Percentiles rank a stretch among this genome's conserved stretches.
Evolutionary conservation across 2,797 vertebrate genomes (phyloP).

Genomic region (Intellagama lesueurii): DNA sequence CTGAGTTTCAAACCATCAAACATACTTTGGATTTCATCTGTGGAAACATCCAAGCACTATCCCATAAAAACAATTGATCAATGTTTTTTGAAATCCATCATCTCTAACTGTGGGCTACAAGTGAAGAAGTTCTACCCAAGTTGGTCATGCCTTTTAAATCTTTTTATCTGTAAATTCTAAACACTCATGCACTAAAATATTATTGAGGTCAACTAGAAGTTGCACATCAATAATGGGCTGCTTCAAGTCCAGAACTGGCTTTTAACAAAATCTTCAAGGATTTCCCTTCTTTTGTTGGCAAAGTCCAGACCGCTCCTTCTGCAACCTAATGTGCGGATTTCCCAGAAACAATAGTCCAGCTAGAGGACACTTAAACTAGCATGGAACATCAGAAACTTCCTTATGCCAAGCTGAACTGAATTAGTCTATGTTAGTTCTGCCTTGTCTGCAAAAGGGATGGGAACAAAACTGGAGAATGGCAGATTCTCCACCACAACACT

Average conservation of each 20-base stretch:
- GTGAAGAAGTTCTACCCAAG: too few relatives aligned
- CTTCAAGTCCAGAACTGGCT: not conserved
- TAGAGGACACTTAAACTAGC: not conserved
- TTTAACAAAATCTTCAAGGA: not conserved
- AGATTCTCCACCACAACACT: not conserved
- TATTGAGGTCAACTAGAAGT: not conserved
- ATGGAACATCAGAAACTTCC: not conserved
- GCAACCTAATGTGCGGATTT: not conserved
- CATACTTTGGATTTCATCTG: not conserved
- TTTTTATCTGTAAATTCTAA: not conserved
- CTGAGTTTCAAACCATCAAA: not conserved
- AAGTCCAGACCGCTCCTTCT: not conserved
- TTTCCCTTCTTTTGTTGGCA: not conserved
- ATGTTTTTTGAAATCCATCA: not conserved
- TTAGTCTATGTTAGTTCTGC: not conserved
- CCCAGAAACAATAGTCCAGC: not conserved
- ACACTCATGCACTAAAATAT: not conserved
- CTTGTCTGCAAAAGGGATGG: not conserved
- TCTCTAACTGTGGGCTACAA: accelerated
- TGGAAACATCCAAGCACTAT: not conserved
- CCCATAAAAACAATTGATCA: not conserved
- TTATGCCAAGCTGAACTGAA: not conserved
- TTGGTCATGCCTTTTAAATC: not conserved
- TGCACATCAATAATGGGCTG: not conserved
- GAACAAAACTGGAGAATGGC: not conserved